These are phyloP conservation scores for Ptilorrhoa leucosticta DNA, from an alignment of 2,113 vertebrate genomes.

Conservation along the genomic window DNA sequence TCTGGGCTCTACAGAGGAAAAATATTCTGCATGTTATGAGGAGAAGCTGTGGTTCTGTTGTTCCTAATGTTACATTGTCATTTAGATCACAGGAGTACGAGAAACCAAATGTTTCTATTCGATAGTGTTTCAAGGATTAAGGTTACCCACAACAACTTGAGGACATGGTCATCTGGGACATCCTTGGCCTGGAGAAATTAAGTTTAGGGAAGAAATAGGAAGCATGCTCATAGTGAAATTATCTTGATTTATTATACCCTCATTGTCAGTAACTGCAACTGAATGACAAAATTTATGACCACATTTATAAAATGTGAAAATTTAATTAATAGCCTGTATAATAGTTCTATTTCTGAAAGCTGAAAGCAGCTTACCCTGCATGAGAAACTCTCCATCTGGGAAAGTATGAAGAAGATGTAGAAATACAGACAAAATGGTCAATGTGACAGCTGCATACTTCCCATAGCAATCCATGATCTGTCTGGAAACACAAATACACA, in stretches of 20 bases:
- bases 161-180: neutral
- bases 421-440: slow-evolving; percentile 79
- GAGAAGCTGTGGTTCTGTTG: neutral
- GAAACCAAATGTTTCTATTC: neutral
- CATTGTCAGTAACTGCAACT: neutral
- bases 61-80: neutral
- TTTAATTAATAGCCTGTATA: slow-evolving; percentile 2
- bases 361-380: slow-evolving; percentile 75
- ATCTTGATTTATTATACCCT: slow-evolving; percentile 3
- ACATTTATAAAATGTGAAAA: neutral
- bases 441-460: slow-evolving; percentile 77
- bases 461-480: slow-evolving; percentile 75
- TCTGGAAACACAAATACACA: slow-evolving; percentile 50
- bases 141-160: neutral
- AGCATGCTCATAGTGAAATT: neutral
- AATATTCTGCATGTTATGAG: neutral
- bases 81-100: neutral
- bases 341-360: neutral
- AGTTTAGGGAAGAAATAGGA: neutral
- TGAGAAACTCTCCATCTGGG: slow-evolving; percentile 79
- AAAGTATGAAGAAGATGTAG: slow-evolving; percentile 84
- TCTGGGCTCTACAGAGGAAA: neutral
- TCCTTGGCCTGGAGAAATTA: neutral
- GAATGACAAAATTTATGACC: neutral
- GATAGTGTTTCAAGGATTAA: neutral